Percentiles rank a stretch among this genome's conserved stretches.
These are phyloP conservation scores for Brachynemurus nebulosus DNA, from an alignment of 2,888 invertebrate species.

Conservation along the genomic window DNA sequence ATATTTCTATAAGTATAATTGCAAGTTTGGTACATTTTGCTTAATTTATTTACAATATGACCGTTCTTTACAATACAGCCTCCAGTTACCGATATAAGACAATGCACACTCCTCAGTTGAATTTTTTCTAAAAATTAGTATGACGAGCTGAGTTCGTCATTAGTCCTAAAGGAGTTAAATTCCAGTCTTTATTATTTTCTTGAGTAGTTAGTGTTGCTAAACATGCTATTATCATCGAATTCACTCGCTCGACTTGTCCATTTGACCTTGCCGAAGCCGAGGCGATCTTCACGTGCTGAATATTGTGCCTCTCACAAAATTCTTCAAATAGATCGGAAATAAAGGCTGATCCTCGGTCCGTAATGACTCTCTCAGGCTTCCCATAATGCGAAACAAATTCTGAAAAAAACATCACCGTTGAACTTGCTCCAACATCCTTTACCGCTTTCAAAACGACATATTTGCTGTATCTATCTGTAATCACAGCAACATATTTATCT, in stretches of 20 bases:
- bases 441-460: conserved; percentile 8
- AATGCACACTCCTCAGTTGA: no score
- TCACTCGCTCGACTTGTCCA: conserved; percentile 18
- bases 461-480: neutral
- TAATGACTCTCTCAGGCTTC: conserved; percentile 18
- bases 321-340: conserved; percentile 18
- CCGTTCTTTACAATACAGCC: no score
- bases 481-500: neutral
- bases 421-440: conserved; percentile 7
- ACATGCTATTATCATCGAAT: conserved; percentile 16
- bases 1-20: no score
- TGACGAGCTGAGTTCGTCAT: no score
- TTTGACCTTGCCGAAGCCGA: conserved; percentile 18
- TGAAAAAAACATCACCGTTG: conserved; percentile 7
- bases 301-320: conserved; percentile 16
- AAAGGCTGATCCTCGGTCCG: conserved; percentile 21
- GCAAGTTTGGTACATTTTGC: no score
- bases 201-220: conserved; percentile 15
- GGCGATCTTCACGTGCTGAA: conserved; percentile 19
- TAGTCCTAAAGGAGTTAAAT: no score
- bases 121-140: no score
- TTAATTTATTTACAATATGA: no score
- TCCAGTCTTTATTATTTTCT: conserved; percentile 16
- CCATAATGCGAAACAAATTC: conserved; percentile 19
- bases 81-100: no score